Percentiles rank a stretch among this genome's conserved stretches.
phyloP scores from a whole-genome alignment of 2,113 vertebrate genomes.

The Microtus montanus region DNA sequence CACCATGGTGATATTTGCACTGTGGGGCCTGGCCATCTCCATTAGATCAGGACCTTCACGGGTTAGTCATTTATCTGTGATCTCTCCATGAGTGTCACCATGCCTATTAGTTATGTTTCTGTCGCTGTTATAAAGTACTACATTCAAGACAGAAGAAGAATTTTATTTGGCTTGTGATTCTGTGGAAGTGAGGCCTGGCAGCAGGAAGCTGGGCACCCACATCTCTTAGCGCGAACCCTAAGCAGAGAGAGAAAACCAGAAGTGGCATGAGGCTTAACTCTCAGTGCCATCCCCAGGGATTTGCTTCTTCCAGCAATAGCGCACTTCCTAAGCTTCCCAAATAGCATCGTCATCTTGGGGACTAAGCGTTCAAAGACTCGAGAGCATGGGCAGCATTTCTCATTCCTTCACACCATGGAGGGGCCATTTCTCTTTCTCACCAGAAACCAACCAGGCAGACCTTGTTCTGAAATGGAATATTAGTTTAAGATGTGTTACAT shows the following conservation, averaged over 20 bases:
- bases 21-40: not conserved
- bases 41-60: not conserved
- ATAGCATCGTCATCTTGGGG: not conserved
- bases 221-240: not conserved
- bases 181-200: not conserved
- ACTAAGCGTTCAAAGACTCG: not conserved
- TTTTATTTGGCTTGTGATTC: not conserved
- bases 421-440: not conserved
- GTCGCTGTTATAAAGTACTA: not conserved
- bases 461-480: too few relatives aligned
- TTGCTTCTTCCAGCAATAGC: not conserved
- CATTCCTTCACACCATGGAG: not conserved
- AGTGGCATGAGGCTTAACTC: not conserved
- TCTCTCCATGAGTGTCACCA: not conserved
- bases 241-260: not conserved
- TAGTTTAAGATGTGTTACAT: too few relatives aligned
- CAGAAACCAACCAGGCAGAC: constrained; percentile 11
- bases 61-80: not conserved
- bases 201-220: not conserved
- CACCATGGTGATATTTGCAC: not conserved
- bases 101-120: too few relatives aligned
- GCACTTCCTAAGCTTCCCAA: not conserved
- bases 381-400: not conserved
- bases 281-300: not conserved
- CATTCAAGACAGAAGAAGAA: not conserved